Percentiles rank a stretch among this genome's conserved stretches.
phyloP scores from a whole-genome alignment of 2,888 invertebrate species.

The Coleophora deauratella region DNA sequence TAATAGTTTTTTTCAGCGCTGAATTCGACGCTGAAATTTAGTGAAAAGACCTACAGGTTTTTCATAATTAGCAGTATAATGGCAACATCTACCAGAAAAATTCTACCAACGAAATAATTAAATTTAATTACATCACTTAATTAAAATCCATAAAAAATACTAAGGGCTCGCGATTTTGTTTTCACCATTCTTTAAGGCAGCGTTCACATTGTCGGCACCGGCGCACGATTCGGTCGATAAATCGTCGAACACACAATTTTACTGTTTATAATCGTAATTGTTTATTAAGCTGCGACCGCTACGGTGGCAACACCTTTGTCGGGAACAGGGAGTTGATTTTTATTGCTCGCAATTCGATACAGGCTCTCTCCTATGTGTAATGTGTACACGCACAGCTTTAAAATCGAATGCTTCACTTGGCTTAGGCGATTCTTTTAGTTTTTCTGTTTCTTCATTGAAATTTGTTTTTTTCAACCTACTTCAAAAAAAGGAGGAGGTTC shows the following conservation, averaged over 20 bases:
- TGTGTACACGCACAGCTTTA: slow-evolving; percentile 15
- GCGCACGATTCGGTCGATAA: slow-evolving; percentile 49
- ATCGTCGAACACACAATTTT: slow-evolving; percentile 42
- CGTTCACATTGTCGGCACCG: slow-evolving; percentile 7
- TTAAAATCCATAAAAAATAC: too few species aligned
- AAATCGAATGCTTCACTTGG: slow-evolving; percentile 26
- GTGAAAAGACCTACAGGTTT: too few species aligned
- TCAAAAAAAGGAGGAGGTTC: too few species aligned
- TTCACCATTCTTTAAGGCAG: slow-evolving; percentile 6
- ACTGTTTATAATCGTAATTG: slow-evolving; percentile 62
- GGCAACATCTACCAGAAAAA: too few species aligned
- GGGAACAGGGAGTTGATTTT: slow-evolving; percentile 38
- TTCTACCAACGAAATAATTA: too few species aligned
- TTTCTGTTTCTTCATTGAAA: too few species aligned
- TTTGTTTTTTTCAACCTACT: too few species aligned
- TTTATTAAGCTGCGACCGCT: slow-evolving; percentile 42
- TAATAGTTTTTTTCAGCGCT: too few species aligned
- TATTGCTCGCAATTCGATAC: slow-evolving; percentile 51
- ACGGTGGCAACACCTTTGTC: slow-evolving; percentile 40
- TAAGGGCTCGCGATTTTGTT: background rate
- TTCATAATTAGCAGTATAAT: too few species aligned
- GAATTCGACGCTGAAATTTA: too few species aligned
- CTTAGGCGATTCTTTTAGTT: slow-evolving; percentile 3
- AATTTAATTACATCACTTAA: too few species aligned
- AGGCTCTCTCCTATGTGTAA: slow-evolving; percentile 21